Evolutionary conservation across 2,888 invertebrate species (phyloP).

Genomic region (Osmoderma eremita): DNA sequence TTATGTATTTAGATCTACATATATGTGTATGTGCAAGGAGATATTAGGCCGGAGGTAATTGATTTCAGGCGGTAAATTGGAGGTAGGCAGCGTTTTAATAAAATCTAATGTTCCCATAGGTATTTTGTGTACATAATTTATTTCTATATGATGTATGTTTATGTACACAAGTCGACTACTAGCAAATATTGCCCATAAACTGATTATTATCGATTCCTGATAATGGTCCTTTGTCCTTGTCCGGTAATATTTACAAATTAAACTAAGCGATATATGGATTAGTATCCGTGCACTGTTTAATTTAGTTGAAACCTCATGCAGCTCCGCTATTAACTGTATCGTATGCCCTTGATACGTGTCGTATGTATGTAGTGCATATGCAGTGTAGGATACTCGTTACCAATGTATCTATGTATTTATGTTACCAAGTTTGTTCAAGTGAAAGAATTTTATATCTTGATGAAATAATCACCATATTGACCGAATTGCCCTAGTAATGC

Average conservation of each 20-base stretch:
- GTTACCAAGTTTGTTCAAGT: too few species aligned
- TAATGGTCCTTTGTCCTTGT: conserved; percentile 31
- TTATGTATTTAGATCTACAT: too few species aligned
- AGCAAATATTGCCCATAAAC: conserved; percentile 33
- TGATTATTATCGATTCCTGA: conserved; percentile 34
- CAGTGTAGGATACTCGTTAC: too few species aligned
- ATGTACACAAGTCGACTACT: conserved; percentile 24
- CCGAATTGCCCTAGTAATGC: too few species aligned
- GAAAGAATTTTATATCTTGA: too few species aligned
- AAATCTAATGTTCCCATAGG: conserved; percentile 30
- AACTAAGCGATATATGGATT: conserved; percentile 17
- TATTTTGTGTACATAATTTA: conserved; percentile 34
- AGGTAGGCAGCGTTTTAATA: conserved; percentile 15
- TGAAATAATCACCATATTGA: too few species aligned
- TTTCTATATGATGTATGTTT: conserved; percentile 28
- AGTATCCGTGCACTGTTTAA: conserved; percentile 10
- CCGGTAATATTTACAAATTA: conserved; percentile 29
- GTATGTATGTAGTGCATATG: too few species aligned
- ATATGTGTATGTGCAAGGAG: too few species aligned
- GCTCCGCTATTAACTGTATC: too few species aligned
- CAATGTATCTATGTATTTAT: too few species aligned
- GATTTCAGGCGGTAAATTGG: background rate
- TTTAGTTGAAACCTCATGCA: conserved; percentile 20
- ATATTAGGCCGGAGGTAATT: background rate
- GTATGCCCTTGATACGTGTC: too few species aligned